Percentiles rank a stretch among this genome's conserved stretches.
These are phyloP conservation scores for Temnothorax curvispinosus DNA, from an alignment of 1,140 invertebrate genomes.

Conservation along the genomic window DNA sequence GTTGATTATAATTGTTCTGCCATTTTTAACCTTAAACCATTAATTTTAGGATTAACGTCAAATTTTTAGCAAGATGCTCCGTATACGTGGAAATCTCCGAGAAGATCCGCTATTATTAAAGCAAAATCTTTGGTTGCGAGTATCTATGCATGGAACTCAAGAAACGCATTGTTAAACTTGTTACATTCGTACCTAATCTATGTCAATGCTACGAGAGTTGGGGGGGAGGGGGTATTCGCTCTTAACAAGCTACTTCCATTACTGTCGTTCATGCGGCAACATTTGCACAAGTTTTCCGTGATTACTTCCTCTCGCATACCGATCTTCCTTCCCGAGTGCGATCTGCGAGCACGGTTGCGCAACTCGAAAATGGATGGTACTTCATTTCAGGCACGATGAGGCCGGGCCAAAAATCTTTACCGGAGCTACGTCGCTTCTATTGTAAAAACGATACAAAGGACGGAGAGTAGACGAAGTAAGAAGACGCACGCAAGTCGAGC, in stretches of 20 bases:
- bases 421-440: slow-evolving; percentile 63
- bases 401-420: slow-evolving; percentile 60
- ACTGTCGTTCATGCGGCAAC: slow-evolving; percentile 7
- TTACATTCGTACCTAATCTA: not conserved
- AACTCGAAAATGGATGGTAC: slow-evolving; percentile 73
- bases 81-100: not conserved
- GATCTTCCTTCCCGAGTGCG: slow-evolving; percentile 26
- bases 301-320: slow-evolving; percentile 17
- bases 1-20: not conserved
- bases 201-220: not conserved
- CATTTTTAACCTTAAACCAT: not conserved
- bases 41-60: not conserved
- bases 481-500: slow-evolving; percentile 15
- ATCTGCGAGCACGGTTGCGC: slow-evolving; percentile 28
- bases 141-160: not conserved
- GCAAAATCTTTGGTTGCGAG: not conserved
- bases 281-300: not conserved
- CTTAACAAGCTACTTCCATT: not conserved
- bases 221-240: not conserved
- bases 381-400: slow-evolving; percentile 56
- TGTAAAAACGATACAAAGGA: slow-evolving; percentile 80
- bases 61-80: not conserved
- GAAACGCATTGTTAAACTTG: not conserved
- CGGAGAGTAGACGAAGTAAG: slow-evolving; percentile 24
- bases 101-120: slow-evolving; percentile 1